A percentile compares a stretch with the other conserved stretches of the same genome.
Conservation (phyloP, 2,797 vertebrate species). For the Onychomys torridus region DNA sequence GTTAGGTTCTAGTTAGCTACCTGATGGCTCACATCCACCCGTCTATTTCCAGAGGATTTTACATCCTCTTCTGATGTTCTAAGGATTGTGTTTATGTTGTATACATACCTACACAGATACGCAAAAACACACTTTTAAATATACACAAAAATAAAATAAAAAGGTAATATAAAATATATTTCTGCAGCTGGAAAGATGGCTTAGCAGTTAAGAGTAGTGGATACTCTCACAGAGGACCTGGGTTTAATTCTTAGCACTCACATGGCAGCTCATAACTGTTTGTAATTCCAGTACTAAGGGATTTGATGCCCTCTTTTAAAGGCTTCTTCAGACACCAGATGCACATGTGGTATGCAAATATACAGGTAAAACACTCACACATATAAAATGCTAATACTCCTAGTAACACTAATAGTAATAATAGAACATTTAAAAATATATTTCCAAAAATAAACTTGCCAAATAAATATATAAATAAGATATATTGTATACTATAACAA, state of each 20-base stretch:
- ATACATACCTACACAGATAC: not conserved
- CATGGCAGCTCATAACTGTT: not conserved
- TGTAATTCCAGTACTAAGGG: not conserved
- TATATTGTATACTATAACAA: not conserved
- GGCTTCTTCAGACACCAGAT: too few species aligned
- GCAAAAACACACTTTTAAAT: not conserved
- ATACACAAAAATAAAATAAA: not conserved
- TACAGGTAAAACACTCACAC: not conserved
- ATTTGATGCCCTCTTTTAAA: too few species aligned
- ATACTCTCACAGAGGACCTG: not conserved
- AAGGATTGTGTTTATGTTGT: not conserved
- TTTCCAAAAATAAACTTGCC: constrained; percentile 31
- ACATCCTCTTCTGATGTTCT: not conserved
- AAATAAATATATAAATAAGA: not conserved
- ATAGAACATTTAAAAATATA: not conserved
- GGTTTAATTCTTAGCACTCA: not conserved
- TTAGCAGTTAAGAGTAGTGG: not conserved
- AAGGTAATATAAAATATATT: not conserved
- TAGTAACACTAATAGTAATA: not conserved
- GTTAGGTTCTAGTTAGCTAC: not conserved
- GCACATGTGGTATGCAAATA: not conserved
- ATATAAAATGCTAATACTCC: not conserved
- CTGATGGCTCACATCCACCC: not conserved
- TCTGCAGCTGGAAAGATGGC: not conserved
- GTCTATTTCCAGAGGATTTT: not conserved